Evolutionary conservation across 2,888 invertebrate species (phyloP), one percentile per base, ranked within the genome.

Genomic region (Hemicrepidius hirtus): DNA sequence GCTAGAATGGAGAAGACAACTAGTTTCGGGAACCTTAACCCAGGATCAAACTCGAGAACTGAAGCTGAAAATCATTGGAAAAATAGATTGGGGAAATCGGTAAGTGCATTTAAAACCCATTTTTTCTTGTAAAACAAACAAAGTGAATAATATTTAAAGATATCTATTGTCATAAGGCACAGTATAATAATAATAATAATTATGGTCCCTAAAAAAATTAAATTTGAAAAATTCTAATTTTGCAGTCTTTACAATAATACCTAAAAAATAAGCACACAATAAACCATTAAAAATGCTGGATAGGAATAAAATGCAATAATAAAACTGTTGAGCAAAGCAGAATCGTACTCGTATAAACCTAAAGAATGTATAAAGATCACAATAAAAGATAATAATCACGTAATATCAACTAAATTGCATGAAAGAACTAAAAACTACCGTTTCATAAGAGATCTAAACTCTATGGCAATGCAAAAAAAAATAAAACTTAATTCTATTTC

Each of bases 31-130:
- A 5, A 97, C 97, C 0, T 88, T 97, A 69, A 97, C 98, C 0
- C 95, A 95, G 83, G 97, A 97, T 83, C 97, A 97, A 87, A 95
- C 95, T 0, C 88, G 93, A 73, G 97, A 97, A 76, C 86, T 97
- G 71, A 93, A 96, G 84, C 88, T 95, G 82, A 93, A 94, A 84
- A 95, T 97, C 70, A 96, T 96, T 78, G 93, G 94, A 69, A 96
- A 96, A 88, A 95, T 98, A 65, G 97, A 98, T 87, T 97, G 97
- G 97, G 97, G 97, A 64, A 97, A 97, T 89, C 91, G 95, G 97
- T 97, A 86, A 94, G 94, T 91, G 6, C 3, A 1, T 37, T 57
- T 0, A 37, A 16, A 16, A n/a, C n/a, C n/a, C 37, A 9, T 18
- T 37, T 57, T 10, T 0, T 28, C n/a, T 10, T 57, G n/a, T 16